Evolutionary conservation across 1,140 invertebrate species (phyloP), one percentile per base, ranked within the genome.

Genomic region (Drosophila simulans): DNA sequence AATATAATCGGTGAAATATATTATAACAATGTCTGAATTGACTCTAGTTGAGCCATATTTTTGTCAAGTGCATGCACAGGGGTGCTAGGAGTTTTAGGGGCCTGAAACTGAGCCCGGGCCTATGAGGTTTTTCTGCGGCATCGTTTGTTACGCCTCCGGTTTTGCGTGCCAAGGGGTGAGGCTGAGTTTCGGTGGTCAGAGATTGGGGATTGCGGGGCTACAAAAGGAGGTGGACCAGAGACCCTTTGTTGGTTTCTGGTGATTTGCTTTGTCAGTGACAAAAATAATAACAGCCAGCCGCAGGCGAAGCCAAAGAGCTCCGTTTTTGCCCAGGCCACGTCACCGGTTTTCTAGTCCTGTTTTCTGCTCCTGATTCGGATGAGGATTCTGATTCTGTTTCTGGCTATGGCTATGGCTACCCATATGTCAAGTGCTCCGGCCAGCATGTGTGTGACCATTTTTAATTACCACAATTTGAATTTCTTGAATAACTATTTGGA

Each of bases 401-500:
- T 46, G 60, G 39, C 48, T 65, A 22, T 35, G 54, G 49, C 49
- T 34, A n/a, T 27, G 51, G 37, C 54, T 58, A 40, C 54, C 81
- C 80, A 89, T 88, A 89, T 88, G 83, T 88, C 83, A 88, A 86
- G 74, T 75, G 69, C 69, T 45, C 48, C 15, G 39, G 45, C 60
- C 64, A 60, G 22, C 49, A 56, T 46, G 58, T 74, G 71, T 74
- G 58, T 55, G 84, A 60, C 66, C 75, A 89, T 89, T 88, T 88
- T 88, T 88, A 88, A 88, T 88, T 88, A 88, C 83, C 83, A 88
- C 84, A 88, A 89, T 88, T 88, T 88, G 84, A 89, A 88, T 88
- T 88, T 81, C 83, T 88, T 88, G 71, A 79, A 83, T 80, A 88
- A 88, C 83, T 88, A 88, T 88, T 88, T 88, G 83, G 84, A 80